Base-by-base conservation (phyloP, 2,888 invertebrate genomes). In the Philhelius pedissequus region DNA sequence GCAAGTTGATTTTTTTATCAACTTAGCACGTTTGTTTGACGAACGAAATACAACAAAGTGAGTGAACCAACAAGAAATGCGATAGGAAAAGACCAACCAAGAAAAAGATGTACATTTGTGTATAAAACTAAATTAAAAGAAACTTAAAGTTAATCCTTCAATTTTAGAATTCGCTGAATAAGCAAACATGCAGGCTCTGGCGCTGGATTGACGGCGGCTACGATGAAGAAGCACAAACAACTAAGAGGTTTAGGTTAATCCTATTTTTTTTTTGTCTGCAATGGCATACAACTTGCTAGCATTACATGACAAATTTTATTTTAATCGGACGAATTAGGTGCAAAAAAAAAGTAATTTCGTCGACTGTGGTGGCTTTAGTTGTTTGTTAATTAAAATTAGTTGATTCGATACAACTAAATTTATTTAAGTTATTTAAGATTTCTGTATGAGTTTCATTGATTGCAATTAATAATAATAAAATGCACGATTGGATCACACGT, bases 241-340 rank as follows among this genome's bases (percentile, higher is more conserved):
- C 77, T 77, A 82, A 82, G 66, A 62, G 71, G 82, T 71, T 82
- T 77, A 82, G 45, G 25, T 52, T 77, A 82, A 82, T 82, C 82
- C 74, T 75, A 75, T 45, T 56, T 52, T 13, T 43, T 45, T 25
- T 56, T 52, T 13, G 35, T 45, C 18, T 38, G 27, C 38, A 18
- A 22, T 20, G 38, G 22, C 15, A 35, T 20, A 38, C 69, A 80
- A 80, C 22, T 62, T 35, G 76, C 76, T 58, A 56, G 45, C 75
- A 56, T 70, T 32, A 3, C 5, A 48, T 43, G 68, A 18, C n/a
- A 50, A n/a, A 18, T 52, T 32, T 22, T 40, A 20, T 35, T 38
- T 25, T 13, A 35, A 56, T 56, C n/a, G 7, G 13, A 22, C 1
- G 35, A 32, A 56, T 54, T 27, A n/a, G 25, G 25, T 27, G n/a